Base-by-base conservation (phyloP, 35 echinoderm and acorn worm genomes). In the Acanthaster planci region DNA sequence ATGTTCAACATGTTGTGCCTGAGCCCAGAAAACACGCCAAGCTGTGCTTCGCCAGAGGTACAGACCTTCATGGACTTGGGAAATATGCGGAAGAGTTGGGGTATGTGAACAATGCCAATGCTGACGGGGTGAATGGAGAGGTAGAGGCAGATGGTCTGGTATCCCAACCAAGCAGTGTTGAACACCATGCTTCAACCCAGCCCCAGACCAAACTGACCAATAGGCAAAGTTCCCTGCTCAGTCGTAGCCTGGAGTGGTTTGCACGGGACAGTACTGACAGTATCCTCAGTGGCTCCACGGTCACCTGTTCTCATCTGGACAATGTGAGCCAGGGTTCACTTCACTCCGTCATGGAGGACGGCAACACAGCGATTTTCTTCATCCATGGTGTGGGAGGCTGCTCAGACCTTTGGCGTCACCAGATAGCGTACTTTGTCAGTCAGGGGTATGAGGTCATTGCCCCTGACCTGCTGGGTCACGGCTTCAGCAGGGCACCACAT, bases 301-400 rank as follows among this genome's bases (percentile, higher is more conserved):
- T 19, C 37, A 50, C 37, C 19, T 12, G 12, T 6, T 47, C 42
- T 12, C 12, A 47, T 47, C 23, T 37, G 23, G 38, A 86, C 21
- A 52, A 50, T 17, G 56, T 47, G 14, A 94, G 92, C 37, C 77
- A 76, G 56, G 37, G 52, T 18, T 94, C 92, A 34, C 55, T 90
- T n/a, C 39, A 52, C n/a, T 95, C 93, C 7, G 78, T 90, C 21
- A 83, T 90, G 68, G 93, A 90, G 15, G 93, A 95, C 58, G 89
- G 89, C 14, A 82, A 85, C 30, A 55, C 84, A 9, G 88, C 93
- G 14, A 21, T 99, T 10, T 99, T 99, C 78, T 99, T 99, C 59
- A 82, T 99, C 23, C 96, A 99, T 47, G 96, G 96, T 27, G 96
- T 99, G 14, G 96, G 96, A 19, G 96, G 96, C 2, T 88, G 88